Evolutionary conservation across 2,888 invertebrate species (phyloP).

Genomic region (Protonemura montana): DNA sequence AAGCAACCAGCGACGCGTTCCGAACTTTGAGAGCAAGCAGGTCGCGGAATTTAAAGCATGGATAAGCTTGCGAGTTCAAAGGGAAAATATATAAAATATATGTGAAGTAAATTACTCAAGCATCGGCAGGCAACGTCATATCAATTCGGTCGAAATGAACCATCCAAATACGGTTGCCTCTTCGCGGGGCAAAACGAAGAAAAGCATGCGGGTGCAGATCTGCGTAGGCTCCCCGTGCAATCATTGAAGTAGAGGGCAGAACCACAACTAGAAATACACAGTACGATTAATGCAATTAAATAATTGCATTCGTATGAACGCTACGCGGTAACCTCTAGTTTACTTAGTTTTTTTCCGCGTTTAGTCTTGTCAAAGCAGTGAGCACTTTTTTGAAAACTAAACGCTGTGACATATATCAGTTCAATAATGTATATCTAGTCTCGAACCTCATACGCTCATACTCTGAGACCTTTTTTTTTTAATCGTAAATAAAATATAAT

Average conservation of each 20-base stretch:
- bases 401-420: background rate
- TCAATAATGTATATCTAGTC: too few relatives aligned
- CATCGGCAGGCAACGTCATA: constrained; percentile 16
- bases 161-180: background rate
- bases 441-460: too few relatives aligned
- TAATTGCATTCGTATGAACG: background rate
- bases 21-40: background rate
- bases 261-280: background rate
- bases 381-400: background rate
- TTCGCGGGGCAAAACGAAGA: background rate
- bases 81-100: constrained; percentile 25
- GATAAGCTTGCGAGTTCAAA: constrained; percentile 27
- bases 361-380: background rate
- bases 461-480: too few relatives aligned
- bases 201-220: background rate
- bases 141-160: constrained; percentile 21
- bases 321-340: background rate
- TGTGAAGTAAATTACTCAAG: constrained; percentile 20
- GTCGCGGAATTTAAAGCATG: constrained; percentile 32
- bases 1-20: background rate
- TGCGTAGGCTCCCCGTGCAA: background rate
- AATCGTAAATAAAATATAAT: background rate
- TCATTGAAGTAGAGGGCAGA: background rate
- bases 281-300: background rate
- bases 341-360: background rate